Conservation (phyloP, 2,797 vertebrate species). For the Paratrypauchen microcephalus region DNA sequence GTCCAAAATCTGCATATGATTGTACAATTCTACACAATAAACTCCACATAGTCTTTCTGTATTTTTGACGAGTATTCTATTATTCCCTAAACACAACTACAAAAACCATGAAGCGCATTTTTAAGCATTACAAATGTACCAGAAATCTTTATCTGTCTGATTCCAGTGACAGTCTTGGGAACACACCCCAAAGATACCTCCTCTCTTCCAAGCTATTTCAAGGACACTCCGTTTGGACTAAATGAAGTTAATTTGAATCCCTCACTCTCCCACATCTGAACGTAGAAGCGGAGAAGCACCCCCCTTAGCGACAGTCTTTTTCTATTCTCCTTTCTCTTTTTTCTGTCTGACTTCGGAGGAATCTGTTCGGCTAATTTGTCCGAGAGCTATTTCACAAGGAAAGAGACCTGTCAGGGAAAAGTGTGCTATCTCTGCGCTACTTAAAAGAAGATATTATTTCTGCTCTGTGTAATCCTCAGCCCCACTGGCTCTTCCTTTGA, state of each 20-base stretch:
- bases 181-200: conserved; percentile 68
- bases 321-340: conserved; percentile 12
- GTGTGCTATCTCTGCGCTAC: conserved; percentile 59
- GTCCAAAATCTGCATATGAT: background rate
- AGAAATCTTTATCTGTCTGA: conserved; percentile 44
- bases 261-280: conserved; percentile 73
- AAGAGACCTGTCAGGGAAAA: conserved; percentile 70
- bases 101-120: background rate
- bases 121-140: conserved; percentile 21
- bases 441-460: conserved; percentile 74
- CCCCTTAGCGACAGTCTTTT: conserved; percentile 55
- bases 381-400: conserved; percentile 74
- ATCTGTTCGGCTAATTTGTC: conserved; percentile 77
- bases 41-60: background rate
- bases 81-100: background rate
- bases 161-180: conserved; percentile 58
- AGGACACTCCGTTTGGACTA: conserved; percentile 78
- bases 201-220: conserved; percentile 76
- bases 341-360: conserved; percentile 69
- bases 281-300: conserved; percentile 61
- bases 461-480: conserved; percentile 59
- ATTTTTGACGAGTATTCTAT: background rate
- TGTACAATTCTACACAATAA: background rate
- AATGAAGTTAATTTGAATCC: conserved; percentile 83
- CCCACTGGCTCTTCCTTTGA: conserved; percentile 64